phyloP scores from a whole-genome alignment of 2,797 vertebrate species.

The Propithecus perrieri region DNA sequence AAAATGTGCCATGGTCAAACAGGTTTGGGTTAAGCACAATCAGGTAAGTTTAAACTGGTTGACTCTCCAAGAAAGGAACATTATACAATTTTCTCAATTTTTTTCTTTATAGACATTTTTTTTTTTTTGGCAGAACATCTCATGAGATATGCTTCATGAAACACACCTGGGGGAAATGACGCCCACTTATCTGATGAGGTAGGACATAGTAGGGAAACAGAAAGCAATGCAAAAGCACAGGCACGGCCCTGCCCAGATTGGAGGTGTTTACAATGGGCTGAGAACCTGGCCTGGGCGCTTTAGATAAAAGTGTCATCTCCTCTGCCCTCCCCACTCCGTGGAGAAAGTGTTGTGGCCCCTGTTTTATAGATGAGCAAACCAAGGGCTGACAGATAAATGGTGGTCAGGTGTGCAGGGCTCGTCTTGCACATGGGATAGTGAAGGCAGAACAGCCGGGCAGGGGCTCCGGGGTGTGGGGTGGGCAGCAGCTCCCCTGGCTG shows the following conservation, averaged over 20 bases:
- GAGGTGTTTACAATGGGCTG: accelerated
- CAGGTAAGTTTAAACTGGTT: background rate
- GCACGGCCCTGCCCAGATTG: background rate
- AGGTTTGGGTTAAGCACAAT: background rate
- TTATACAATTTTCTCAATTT: background rate
- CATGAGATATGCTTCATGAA: background rate
- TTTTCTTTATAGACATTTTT: background rate
- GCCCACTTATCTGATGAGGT: background rate
- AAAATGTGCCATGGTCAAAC: background rate
- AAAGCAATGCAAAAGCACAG: background rate
- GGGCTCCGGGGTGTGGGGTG: background rate
- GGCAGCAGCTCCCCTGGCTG: background rate
- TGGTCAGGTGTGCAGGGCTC: too few species aligned
- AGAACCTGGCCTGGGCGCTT: background rate
- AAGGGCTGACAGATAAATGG: background rate
- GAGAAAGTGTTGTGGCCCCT: background rate
- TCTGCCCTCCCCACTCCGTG: background rate
- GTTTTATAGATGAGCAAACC: background rate
- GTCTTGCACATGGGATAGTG: background rate
- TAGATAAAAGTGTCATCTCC: background rate
- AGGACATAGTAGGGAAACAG: background rate
- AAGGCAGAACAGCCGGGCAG: background rate
- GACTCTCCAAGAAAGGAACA: background rate
- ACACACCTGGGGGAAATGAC: background rate
- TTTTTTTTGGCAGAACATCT: background rate